Conservation (phyloP, 2,113 vertebrate species). For the Phainopepla nitens region DNA sequence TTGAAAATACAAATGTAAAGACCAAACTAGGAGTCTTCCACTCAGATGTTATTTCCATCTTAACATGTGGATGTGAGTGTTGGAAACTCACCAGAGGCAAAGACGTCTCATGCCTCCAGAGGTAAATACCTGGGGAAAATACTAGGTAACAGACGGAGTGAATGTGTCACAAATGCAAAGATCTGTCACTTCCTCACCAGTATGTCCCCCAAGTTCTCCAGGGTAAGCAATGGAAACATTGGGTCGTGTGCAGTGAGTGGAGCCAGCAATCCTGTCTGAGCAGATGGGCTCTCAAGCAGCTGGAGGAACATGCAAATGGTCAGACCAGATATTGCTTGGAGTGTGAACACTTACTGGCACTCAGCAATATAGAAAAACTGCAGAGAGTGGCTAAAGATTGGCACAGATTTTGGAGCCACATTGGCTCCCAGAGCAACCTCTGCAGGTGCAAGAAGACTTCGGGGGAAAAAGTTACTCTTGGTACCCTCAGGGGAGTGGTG, state of each 20-base stretch:
- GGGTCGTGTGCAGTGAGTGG: not conserved
- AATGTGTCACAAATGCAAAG: slow-evolving; percentile 17
- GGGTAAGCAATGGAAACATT: not conserved
- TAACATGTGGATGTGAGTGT: slow-evolving; percentile 57
- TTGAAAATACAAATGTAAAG: slow-evolving; percentile 64
- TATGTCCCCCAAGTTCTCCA: not conserved
- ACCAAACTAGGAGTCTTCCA: slow-evolving; percentile 48
- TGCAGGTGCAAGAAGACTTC: not conserved
- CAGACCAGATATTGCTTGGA: slow-evolving; percentile 13
- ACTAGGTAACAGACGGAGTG: not conserved
- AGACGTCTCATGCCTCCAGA: slow-evolving; percentile 9
- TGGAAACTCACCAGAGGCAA: slow-evolving; percentile 46
- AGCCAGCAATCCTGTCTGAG: not conserved
- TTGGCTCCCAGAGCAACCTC: not conserved
- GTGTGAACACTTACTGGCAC: not conserved
- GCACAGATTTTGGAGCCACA: not conserved
- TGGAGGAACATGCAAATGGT: slow-evolving; percentile 27
- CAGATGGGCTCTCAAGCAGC: slow-evolving; percentile 46
- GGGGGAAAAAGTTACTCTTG: not conserved
- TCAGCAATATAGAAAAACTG: not conserved
- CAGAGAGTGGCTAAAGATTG: not conserved
- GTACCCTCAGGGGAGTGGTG: not conserved
- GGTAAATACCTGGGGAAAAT: slow-evolving; percentile 40
- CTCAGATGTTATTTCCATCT: slow-evolving; percentile 58
- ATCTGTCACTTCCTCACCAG: not conserved